Base-by-base conservation (phyloP, 2,797 vertebrate genomes). In the Falco novaeseelandiae region DNA sequence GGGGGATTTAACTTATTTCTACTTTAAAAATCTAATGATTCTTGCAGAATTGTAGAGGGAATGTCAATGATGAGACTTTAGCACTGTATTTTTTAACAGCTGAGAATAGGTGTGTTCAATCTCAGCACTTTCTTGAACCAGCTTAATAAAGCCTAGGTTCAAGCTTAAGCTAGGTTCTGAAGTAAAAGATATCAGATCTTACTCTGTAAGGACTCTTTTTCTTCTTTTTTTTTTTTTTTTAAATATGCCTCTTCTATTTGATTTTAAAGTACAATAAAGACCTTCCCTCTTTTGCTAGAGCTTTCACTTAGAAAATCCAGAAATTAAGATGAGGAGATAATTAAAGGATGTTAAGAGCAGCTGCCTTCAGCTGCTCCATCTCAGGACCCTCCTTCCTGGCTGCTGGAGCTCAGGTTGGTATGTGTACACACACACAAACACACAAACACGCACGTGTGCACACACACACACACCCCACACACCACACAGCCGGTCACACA, bases 301-400 rank as follows among this genome's bases (percentile, higher is more conserved):
- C 5, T 84, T 89, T 66, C 16, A 3, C 17, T 70, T 73, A 44
- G 30, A 83, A 90, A 85, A 94, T 46, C 73, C 32, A 48, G 25
- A 34, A 51, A 66, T 22, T 0, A 76, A 80, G 40, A 34, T 80
- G 26, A 76, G 6, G 9, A n/a, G 10, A 9, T 10, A 54, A 9
- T 13, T 46, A 49, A 70, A 6, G 12, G 16, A 22, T 48, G 5
- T 30, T 30, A 81, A 57, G 2, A 87, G 12, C 38, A 70, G 4
- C 10, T 4, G 2, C 12, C 9, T 36, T 51, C 34, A 30, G 6
- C 8, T 83, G 14, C 25, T 76, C 26, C 29, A 14, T 30, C 9
- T 15, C 27, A 54, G 15, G 12, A 32, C 5, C 0, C 1, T 79
- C 30, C 6, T 52, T 11, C 13, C 1, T 0, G 1, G 30, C 21